Base-by-base conservation (phyloP, 2,113 vertebrate genomes). In the Pyrgilauda ruficollis region DNA sequence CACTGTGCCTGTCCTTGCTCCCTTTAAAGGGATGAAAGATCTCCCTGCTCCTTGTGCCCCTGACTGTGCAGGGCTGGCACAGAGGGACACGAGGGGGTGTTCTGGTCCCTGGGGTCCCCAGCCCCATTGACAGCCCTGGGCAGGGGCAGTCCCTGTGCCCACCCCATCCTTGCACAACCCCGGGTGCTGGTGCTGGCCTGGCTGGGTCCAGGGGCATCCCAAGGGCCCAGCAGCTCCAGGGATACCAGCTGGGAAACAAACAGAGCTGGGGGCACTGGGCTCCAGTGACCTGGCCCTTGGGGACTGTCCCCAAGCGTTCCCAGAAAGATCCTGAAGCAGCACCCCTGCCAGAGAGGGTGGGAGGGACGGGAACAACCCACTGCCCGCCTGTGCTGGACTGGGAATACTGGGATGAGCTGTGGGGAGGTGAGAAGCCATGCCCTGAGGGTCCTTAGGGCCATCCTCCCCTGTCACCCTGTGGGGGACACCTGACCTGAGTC, bases 171-270 rank as follows among this genome's bases (percentile, higher is more conserved):
- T 58, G 52, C 68, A 43, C 39, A 81, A 55, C 2, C 11, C 61
- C 1, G 0, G 0, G 8, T 21, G 33, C 43, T 59, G 49, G 6
- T 46, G 37, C 50, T 62, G 79, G 17, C 22, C 47, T 3, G 14
- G 37, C 22, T 6, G 0, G 1, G 4, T 18, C 41, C 27, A 1
- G 2, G 30, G 64, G 35, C 33, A 11, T 31, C 35, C 35, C 15
- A 43, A 39, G 13, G 0, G 0, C 26, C 27, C 1, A 0, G 0
- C 39, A 53, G 43, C 82, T 76, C 75, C 62, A 19, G 49, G 43
- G 49, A n/a, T 3, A 31, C 19, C 76, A 49, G 4, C 21, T 22
- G 47, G 74, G 66, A 28, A 62, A 58, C 35, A 67, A 80, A 22
- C n/a, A 53, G 23, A 30, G 50, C 62, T n/a, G 55, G 79, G 31